These are phyloP conservation scores for Agrenia bidenticulata DNA, from an alignment of 2,888 invertebrate species.

Conservation along the genomic window DNA sequence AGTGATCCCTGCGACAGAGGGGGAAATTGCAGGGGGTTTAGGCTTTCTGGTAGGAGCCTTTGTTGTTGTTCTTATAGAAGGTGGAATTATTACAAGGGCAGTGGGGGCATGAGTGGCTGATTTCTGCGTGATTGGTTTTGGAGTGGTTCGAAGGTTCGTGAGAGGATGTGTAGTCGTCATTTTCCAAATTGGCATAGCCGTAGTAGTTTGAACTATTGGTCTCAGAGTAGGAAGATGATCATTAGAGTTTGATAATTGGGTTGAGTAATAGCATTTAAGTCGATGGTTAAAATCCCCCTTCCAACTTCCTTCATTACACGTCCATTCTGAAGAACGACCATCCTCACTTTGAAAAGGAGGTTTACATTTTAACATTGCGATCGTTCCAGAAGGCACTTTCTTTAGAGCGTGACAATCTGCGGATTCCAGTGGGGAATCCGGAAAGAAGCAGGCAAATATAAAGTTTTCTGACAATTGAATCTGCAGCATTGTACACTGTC, in stretches of 20 bases:
- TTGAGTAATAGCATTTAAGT: conserved; percentile 9
- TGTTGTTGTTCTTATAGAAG: not conserved
- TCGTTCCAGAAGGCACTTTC: conserved; percentile 19
- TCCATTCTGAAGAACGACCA: conserved; percentile 23
- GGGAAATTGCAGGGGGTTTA: conserved; percentile 13
- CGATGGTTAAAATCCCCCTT: conserved; percentile 28
- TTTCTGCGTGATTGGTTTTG: not conserved
- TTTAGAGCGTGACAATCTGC: not conserved
- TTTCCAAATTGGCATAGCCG: no score
- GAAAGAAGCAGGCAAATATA: conserved; percentile 6
- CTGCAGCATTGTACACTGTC: conserved; percentile 12
- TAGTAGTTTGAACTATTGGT: not conserved
- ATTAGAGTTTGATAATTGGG: not conserved
- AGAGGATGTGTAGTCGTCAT: not conserved
- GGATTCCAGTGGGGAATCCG: not conserved
- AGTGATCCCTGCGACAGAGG: conserved; percentile 9
- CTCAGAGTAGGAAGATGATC: not conserved
- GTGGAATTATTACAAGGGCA: not conserved
- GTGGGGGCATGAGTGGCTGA: conserved; percentile 2
- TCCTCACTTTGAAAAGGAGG: conserved; percentile 19
- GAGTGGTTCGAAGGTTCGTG: not conserved
- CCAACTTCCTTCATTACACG: conserved; percentile 30
- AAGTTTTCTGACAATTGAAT: conserved; percentile 12
- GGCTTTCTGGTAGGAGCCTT: not conserved
- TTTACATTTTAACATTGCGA: conserved; percentile 24